These are phyloP conservation scores for Trichonephila clavata DNA, from an alignment of 1,140 invertebrate species.

Conservation along the genomic window DNA sequence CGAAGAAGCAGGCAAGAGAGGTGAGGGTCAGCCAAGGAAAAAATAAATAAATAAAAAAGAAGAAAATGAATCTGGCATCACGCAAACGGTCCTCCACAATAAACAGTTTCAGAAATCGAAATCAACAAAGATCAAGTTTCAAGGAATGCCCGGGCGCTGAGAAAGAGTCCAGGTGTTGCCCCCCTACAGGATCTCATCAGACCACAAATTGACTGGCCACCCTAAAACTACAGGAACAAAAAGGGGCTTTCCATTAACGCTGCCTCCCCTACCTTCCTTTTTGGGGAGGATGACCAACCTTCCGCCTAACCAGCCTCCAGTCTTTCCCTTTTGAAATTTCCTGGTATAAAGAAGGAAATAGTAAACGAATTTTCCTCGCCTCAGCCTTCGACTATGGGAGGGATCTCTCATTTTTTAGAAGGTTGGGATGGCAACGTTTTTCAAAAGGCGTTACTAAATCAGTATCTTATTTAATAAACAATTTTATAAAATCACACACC, in stretches of 20 bases:
- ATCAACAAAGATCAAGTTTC: constrained; percentile 76
- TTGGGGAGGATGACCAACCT: constrained; percentile 43
- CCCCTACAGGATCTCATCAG: constrained; percentile 71
- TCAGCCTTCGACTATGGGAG: not conserved
- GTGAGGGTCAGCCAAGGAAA: not conserved
- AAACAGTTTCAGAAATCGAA: constrained; percentile 76
- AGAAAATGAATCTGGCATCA: constrained; percentile 75
- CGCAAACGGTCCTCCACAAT: constrained; percentile 67
- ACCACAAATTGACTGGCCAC: constrained; percentile 75
- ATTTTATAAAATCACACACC: not conserved
- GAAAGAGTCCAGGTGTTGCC: constrained; percentile 61
- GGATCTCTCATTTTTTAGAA: not conserved
- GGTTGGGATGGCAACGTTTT: not conserved
- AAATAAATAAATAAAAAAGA: constrained; percentile 50
- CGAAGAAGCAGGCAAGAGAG: not conserved
- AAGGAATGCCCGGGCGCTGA: constrained; percentile 63
- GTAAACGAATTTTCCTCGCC: constrained; percentile 27
- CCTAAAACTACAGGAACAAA: constrained; percentile 71
- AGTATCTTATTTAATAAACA: not conserved
- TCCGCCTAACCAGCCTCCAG: not conserved
- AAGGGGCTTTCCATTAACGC: constrained; percentile 74
- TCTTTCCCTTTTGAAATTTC: constrained; percentile 1
- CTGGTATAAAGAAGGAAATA: constrained; percentile 9
- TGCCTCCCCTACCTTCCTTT: constrained; percentile 17
- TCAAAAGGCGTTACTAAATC: not conserved